Evolutionary conservation across 1,140 invertebrate genomes (phyloP).

Genomic region (Sminthurides bifidus): DNA sequence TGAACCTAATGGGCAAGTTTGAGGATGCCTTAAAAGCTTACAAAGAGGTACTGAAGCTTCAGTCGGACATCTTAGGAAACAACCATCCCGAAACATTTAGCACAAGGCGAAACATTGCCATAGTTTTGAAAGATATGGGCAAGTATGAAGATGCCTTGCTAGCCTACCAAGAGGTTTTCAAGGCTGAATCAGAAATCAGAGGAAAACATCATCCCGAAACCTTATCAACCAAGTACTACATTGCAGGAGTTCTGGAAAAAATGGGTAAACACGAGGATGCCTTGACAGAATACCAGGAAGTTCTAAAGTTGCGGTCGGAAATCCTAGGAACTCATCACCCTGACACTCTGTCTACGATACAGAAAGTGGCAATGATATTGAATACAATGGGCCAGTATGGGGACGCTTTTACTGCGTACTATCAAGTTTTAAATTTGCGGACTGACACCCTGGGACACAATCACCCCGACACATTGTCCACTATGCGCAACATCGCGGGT

Average conservation of each 20-base stretch:
- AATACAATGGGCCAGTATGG: slow-evolving; percentile 15
- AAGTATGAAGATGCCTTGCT: slow-evolving; percentile 33
- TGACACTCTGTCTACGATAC: slow-evolving; percentile 9
- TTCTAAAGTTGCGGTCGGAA: slow-evolving; percentile 4
- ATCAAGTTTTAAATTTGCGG: slow-evolving; percentile 13
- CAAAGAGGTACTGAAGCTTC: slow-evolving; percentile 12
- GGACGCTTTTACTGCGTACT: slow-evolving; percentile 10
- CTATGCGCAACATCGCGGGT: slow-evolving; percentile 26
- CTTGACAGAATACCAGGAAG: slow-evolving; percentile 22
- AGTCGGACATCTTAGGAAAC: slow-evolving; percentile 10
- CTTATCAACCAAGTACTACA: slow-evolving; percentile 26
- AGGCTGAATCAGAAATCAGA: slow-evolving; percentile 26
- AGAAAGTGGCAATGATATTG: slow-evolving; percentile 14
- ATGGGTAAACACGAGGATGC: slow-evolving; percentile 31
- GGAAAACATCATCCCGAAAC: slow-evolving; percentile 28
- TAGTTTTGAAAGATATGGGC: slow-evolving; percentile 23
- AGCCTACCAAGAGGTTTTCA: slow-evolving; percentile 29
- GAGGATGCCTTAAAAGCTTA: slow-evolving; percentile 16
- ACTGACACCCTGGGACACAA: slow-evolving; percentile 9
- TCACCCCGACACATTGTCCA: slow-evolving; percentile 20
- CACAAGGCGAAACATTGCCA: slow-evolving; percentile 26
- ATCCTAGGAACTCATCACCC: slow-evolving; percentile 7
- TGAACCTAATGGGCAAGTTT: slow-evolving; percentile 11
- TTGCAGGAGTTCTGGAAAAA: slow-evolving; percentile 26
- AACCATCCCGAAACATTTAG: slow-evolving; percentile 18